Conservation (phyloP, 37 sponge, comb jelly and placozoan genomes). For the Spongia lamella region DNA sequence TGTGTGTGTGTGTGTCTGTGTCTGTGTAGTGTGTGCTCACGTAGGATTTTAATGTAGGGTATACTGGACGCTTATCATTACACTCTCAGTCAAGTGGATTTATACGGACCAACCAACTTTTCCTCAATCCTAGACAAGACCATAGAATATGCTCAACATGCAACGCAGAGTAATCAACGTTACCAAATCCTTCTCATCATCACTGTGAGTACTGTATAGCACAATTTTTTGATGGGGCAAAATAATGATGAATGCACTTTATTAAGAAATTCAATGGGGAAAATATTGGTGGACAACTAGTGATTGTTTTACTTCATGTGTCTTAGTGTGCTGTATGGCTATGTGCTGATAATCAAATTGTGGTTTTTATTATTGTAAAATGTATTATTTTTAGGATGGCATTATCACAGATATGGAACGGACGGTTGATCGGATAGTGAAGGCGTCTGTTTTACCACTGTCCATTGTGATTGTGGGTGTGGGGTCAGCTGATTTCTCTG, state of each 20-base stretch:
- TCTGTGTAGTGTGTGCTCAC: neutral
- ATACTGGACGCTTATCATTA: slow-evolving; percentile 82
- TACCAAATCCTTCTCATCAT: slow-evolving; percentile 84
- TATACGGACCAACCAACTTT: slow-evolving; percentile 88
- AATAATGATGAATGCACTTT: too few species aligned
- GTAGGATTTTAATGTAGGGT: slow-evolving; percentile 41
- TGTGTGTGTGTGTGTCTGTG: too few species aligned
- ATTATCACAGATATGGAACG: slow-evolving; percentile 81
- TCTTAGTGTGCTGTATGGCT: too few species aligned
- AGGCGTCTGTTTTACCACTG: slow-evolving; percentile 76
- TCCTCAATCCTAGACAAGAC: slow-evolving; percentile 71
- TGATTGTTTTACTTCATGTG: too few species aligned
- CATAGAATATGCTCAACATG: slow-evolving; percentile 34
- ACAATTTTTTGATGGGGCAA: too few species aligned
- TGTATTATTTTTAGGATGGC: slow-evolving; percentile 64
- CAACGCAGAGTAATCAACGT: slow-evolving; percentile 52
- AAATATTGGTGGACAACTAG: too few species aligned
- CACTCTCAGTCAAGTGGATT: slow-evolving; percentile 52
- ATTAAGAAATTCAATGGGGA: too few species aligned
- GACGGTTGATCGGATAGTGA: slow-evolving; percentile 81
- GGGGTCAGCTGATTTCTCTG: slow-evolving; percentile 85
- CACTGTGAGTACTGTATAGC: slow-evolving; percentile 46
- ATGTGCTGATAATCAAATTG: too few species aligned
- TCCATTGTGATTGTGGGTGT: slow-evolving; percentile 93
- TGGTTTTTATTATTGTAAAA: too few species aligned